Evolutionary conservation across 1,140 invertebrate genomes (phyloP).

Genomic region (Pristionchus pacificus): DNA sequence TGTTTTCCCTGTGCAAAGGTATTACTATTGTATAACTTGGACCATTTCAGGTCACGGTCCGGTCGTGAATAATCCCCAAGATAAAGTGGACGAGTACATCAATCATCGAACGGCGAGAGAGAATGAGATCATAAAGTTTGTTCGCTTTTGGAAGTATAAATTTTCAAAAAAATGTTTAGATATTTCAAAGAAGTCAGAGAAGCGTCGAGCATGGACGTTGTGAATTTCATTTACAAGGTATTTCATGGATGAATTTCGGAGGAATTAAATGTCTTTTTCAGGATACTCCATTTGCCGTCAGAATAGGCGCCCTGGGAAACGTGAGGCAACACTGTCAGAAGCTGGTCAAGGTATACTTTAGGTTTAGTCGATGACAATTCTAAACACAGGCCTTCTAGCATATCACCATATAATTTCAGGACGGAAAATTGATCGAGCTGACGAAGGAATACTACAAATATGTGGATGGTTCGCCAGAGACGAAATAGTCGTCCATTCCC

Average conservation of each 20-base stretch:
- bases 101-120: constrained; percentile 74
- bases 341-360: constrained; percentile 76
- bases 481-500: too few species aligned
- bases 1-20: too few species aligned
- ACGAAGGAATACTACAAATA: too few species aligned
- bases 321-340: constrained; percentile 79
- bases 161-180: too few species aligned
- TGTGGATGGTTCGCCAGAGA: too few species aligned
- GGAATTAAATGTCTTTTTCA: constrained; percentile 55
- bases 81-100: constrained; percentile 80
- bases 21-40: too few species aligned
- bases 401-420: too few species aligned
- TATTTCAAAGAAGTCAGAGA: constrained; percentile 2
- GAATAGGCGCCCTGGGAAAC: constrained; percentile 74
- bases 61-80: constrained; percentile 68
- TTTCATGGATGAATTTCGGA: constrained; percentile 21
- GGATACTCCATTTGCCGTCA: constrained; percentile 72
- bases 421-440: too few species aligned
- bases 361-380: too few species aligned
- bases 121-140: constrained; percentile 72
- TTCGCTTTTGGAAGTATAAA: too few species aligned
- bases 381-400: too few species aligned
- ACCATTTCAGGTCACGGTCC: constrained; percentile 81
- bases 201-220: constrained; percentile 74
- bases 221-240: constrained; percentile 71